Base-by-base conservation (phyloP, 2,797 vertebrate species). In the Enoplosus armatus region DNA sequence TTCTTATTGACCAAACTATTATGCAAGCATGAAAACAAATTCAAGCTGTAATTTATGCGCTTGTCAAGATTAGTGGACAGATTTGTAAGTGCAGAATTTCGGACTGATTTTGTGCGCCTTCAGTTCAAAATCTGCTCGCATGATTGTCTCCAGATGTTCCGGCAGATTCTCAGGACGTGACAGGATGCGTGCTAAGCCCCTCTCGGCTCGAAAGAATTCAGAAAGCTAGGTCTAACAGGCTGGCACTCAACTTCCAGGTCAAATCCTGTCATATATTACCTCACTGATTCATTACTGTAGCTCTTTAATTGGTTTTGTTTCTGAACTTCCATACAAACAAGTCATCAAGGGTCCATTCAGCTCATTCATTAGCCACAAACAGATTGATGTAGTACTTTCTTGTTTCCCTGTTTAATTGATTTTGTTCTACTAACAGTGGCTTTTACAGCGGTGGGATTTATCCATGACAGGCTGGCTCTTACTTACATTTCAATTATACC, bases 121-220 rank as follows among this genome's bases (percentile, higher is more conserved):
- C n/a, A 18, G 29, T 12, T 58, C 18, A 35, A 63, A 77, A 69
- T 43, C 55, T 43, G 43, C 33, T 70, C 51, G n/a, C 1, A 0
- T 41, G 64, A 77, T 79, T 77, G 51, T 43, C 61, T 77, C 75
- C 85, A 87, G 85, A 85, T 84, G 83, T 64, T 69, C 41, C 29
- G 58, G 55, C 41, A 60, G 65, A 63, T 33, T 51, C 26, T 35
- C 47, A 63, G 37, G 69, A 51, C 8, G 2, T 50, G 39, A 69
- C 33, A 61, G 59, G 66, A 80, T 45, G 64, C 51, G 47, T 12
- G n/a, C 41, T 48, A 22, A 73, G 35, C 24, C 55, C 10, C 33
- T 31, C 12, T 6, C 43, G 39, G 54, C 62, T 51, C 24, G n/a
- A 41, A 41, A n/a, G n/a, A n/a, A n/a, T n/a, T n/a, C n/a, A n/a